A percentile compares a stretch with the other conserved stretches of the same genome.
phyloP scores from a whole-genome alignment of 2,797 vertebrate genomes.

The Hoplostethus atlanticus region DNA sequence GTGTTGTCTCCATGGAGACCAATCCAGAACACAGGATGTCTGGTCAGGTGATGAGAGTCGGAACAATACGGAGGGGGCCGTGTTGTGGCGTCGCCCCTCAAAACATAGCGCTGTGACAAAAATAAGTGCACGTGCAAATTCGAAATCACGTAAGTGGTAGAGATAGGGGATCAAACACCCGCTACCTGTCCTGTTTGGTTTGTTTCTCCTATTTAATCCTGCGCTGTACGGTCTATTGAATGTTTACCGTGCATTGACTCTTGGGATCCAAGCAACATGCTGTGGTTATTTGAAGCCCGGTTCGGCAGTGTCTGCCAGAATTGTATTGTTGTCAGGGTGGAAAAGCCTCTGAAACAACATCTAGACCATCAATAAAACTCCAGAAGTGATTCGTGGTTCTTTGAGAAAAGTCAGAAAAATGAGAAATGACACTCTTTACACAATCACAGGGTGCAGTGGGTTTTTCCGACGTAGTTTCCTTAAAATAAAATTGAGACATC shows the following conservation, averaged over 20 bases:
- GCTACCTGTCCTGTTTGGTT: neutral
- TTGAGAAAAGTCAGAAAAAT: too few relatives aligned
- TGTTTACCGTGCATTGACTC: conserved; percentile 11
- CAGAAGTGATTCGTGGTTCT: too few relatives aligned
- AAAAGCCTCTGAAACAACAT: too few relatives aligned
- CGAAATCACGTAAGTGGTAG: neutral
- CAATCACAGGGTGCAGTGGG: too few relatives aligned
- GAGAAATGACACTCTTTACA: too few relatives aligned
- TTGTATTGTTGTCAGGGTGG: too few relatives aligned
- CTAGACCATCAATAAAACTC: too few relatives aligned
- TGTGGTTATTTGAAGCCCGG: neutral
- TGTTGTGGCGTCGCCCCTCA: conserved; percentile 25
- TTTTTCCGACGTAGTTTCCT: too few relatives aligned
- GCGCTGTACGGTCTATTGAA: neutral
- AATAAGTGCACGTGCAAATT: neutral
- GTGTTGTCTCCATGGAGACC: conserved; percentile 28
- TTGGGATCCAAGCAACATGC: conserved; percentile 20
- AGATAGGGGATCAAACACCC: neutral
- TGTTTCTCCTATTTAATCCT: conserved; percentile 3
- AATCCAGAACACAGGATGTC: conserved; percentile 1
- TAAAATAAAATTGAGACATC: too few relatives aligned
- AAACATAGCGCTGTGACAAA: conserved; percentile 29
- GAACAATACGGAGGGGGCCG: conserved; percentile 6
- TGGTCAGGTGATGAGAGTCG: conserved; percentile 16
- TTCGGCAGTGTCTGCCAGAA: too few relatives aligned